Conservation (phyloP, 2,888 invertebrate species). For the Carabus problematicus region DNA sequence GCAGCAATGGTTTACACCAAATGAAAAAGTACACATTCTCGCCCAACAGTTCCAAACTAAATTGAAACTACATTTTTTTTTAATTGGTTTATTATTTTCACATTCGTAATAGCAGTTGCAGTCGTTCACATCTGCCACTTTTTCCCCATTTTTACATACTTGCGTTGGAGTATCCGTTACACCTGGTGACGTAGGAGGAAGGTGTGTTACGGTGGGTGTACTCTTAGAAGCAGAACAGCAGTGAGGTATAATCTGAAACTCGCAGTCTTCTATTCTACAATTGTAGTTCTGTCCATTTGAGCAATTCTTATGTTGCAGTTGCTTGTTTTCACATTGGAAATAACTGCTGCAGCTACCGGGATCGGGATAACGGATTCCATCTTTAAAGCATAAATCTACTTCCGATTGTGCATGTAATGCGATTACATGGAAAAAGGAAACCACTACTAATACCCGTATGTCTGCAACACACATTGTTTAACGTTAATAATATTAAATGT, state of each 20-base stretch:
- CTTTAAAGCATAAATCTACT: too few species aligned
- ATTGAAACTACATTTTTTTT: not conserved
- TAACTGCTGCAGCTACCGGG: not conserved
- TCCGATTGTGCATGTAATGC: too few species aligned
- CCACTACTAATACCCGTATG: too few species aligned
- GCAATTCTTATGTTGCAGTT: not conserved
- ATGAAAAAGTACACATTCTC: constrained; percentile 1
- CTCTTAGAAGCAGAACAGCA: not conserved
- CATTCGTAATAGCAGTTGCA: constrained; percentile 26
- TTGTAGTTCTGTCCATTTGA: not conserved
- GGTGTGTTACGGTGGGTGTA: not conserved
- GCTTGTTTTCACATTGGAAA: not conserved
- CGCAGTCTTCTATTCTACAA: not conserved
- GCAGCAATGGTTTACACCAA: too few species aligned
- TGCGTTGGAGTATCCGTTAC: constrained; percentile 6
- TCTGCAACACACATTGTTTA: too few species aligned
- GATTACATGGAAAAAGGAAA: too few species aligned
- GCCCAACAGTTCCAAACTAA: constrained; percentile 12
- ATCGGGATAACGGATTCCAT: not conserved
- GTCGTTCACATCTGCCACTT: constrained; percentile 12
- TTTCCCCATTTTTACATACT: constrained; percentile 3
- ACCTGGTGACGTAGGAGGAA: constrained; percentile 11
- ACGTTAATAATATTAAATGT: too few species aligned
- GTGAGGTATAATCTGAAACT: not conserved
- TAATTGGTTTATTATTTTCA: not conserved